Evolutionary conservation across 1,140 invertebrate genomes (phyloP).

Genomic region (Drosophila santomea): DNA sequence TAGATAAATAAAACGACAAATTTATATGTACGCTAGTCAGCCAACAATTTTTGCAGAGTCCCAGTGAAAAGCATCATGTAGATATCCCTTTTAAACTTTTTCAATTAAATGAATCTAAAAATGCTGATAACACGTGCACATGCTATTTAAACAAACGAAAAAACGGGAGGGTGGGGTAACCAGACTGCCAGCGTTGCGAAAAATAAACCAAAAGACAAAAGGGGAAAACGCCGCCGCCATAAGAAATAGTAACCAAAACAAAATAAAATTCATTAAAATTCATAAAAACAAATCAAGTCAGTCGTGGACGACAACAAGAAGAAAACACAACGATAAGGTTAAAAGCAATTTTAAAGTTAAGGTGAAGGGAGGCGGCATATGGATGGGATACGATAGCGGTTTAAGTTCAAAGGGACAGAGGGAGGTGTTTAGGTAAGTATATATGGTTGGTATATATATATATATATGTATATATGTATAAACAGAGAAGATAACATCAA

Average conservation of each 20-base stretch:
- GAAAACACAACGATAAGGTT: constrained; percentile 36
- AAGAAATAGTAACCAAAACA: constrained; percentile 66
- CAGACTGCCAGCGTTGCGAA: constrained; percentile 30
- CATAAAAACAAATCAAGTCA: constrained; percentile 56
- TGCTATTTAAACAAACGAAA: not conserved
- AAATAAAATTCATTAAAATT: constrained; percentile 66
- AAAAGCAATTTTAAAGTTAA: constrained; percentile 39
- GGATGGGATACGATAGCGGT: constrained; percentile 33
- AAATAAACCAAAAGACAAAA: constrained; percentile 52
- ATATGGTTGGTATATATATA: not conserved
- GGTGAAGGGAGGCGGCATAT: not conserved
- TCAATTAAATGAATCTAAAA: constrained; percentile 9
- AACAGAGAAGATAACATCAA: not conserved
- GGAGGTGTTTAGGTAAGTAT: not conserved
- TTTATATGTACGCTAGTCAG: not conserved
- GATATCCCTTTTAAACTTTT: not conserved
- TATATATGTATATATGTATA: not conserved
- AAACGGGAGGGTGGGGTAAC: not conserved
- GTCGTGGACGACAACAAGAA: constrained; percentile 19
- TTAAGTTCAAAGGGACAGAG: constrained; percentile 34
- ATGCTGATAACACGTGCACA: constrained; percentile 27
- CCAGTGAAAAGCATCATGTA: not conserved
- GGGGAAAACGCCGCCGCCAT: constrained; percentile 33
- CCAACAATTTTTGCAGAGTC: not conserved
- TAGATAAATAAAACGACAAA: not conserved